Conservation (phyloP, 2,113 vertebrate genomes). For the Ibidorhyncha struthersii region DNA sequence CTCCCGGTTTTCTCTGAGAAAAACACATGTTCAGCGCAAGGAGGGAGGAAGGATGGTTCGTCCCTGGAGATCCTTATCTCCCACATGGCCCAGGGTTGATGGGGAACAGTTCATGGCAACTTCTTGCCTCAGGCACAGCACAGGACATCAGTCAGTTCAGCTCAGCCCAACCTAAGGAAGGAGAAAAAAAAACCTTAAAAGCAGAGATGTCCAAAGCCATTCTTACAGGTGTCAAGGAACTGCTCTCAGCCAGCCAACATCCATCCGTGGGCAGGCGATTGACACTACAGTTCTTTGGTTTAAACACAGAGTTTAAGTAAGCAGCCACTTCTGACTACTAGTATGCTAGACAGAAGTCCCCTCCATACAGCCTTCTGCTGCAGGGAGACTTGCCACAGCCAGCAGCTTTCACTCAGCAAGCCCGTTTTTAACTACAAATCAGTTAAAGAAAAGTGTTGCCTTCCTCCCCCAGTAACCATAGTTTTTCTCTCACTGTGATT, state of each 20-base stretch:
- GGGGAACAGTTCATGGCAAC: background rate
- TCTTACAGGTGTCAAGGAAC: background rate
- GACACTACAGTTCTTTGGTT: background rate
- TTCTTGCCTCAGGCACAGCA: background rate
- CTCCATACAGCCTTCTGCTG: background rate
- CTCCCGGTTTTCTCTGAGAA: background rate
- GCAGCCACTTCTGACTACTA: background rate
- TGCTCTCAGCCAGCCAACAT: background rate
- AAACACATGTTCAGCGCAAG: background rate
- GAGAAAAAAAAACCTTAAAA: background rate
- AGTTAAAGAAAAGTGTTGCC: background rate
- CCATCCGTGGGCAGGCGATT: fast-evolving
- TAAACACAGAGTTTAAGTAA: background rate
- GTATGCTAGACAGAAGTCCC: background rate
- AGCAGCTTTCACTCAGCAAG: background rate
- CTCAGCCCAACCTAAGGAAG: background rate
- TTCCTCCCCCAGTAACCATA: background rate
- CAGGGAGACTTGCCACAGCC: background rate
- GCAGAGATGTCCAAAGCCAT: background rate
- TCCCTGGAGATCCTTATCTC: background rate
- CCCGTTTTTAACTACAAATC: background rate
- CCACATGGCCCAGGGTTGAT: background rate
- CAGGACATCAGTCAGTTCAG: background rate
- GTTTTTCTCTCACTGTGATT: background rate
- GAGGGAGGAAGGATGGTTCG: background rate